Evolutionary conservation across 1,140 invertebrate genomes (phyloP), one percentile per base, ranked within the genome.

Genomic region (Drosophila suzukii): DNA sequence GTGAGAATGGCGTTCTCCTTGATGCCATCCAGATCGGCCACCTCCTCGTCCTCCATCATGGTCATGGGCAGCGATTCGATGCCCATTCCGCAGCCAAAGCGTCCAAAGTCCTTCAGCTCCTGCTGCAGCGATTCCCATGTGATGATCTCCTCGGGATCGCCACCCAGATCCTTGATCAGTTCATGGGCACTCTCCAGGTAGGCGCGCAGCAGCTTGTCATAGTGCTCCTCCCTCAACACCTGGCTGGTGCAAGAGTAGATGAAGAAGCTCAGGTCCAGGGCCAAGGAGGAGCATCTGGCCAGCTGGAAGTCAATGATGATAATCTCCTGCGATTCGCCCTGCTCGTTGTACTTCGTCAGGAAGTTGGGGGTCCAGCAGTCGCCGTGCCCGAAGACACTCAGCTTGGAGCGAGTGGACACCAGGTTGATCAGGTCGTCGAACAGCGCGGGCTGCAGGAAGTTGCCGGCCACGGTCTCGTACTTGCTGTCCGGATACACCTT

Each of bases 321-420:
- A 1, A 94, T 93, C 44, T 93, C 93, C 51, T 93, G 77, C 1
- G 94, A 93, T 8, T 78, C 61, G 4, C 78, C 80, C 11, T 81
- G 77, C 7, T 93, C 74, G 5, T 90, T 73, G 60, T 94, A 93
- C 59, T 93, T 93, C 11, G 94, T 93, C 4, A 96, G 81, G 79
- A 96, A 96, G 85, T 96, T 96, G 39, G 95, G 95, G 0, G 94
- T 94, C 96, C 96, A 96, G 34, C 94, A 94, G 89, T 96, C 96
- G 1, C 96, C 96, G 61, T 96, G 95, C 8, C 93, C 94, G 24
- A 96, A 93, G 0, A 95, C 94, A 34, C 93, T 94, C 38, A 92
- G 36, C 53, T 91, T 83, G 54, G 81, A 86, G 58, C 79, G 75
- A 0, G 74, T 74, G 36, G 82, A 81, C 2, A 91, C 85, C 38